Base-by-base conservation (phyloP, 2,888 invertebrate genomes). In the Mylabris sibirica region DNA sequence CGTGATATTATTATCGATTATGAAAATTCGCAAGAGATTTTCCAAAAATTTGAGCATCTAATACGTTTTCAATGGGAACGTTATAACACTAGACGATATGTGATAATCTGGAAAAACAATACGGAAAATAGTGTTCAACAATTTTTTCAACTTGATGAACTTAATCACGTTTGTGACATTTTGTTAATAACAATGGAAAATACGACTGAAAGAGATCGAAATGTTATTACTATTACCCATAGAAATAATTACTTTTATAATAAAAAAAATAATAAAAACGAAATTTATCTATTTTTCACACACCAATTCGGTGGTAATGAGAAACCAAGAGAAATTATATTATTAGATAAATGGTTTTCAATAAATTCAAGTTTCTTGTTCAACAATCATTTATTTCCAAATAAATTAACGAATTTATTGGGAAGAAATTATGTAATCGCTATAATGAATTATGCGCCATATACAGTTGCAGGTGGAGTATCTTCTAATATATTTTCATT, bases 371-470 rank as follows among this genome's bases (percentile, higher is more conserved):
- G 72, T 38, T 79, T 79, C 67, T 12, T 68, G 49, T 34, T 49
- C 22, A 63, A 67, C 35, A 65, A 59, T 30, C 64, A 75, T 75
- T 75, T 81, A 57, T 81, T 74, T 72, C 78, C 78, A 3, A 74
- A 81, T 70, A 80, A 81, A 75, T 59, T 81, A 30, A 4, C 0
- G 8, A 30, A 30, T 30, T 30, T 30, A 30, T 30, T 30, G 30
- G 80, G 80, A 30, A 71, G 77, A 80, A 78, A 76, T 0, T 74
- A 89, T 2, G 87, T 82, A 76, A 85, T 88, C 22, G 87, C 88
- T 11, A 85, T 86, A 70, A 88, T 90, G 76, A 87, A 85, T 53
- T 90, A 90, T 75, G 86, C 87, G 72, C 89, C 90, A 0, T 90
- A 89, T 75, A 84, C 84, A 14, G 81, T 89, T 59, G 70, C 79